phyloP scores from a whole-genome alignment of 92 coral and sea anemone species.

The Epizoanthus rinbou region DNA sequence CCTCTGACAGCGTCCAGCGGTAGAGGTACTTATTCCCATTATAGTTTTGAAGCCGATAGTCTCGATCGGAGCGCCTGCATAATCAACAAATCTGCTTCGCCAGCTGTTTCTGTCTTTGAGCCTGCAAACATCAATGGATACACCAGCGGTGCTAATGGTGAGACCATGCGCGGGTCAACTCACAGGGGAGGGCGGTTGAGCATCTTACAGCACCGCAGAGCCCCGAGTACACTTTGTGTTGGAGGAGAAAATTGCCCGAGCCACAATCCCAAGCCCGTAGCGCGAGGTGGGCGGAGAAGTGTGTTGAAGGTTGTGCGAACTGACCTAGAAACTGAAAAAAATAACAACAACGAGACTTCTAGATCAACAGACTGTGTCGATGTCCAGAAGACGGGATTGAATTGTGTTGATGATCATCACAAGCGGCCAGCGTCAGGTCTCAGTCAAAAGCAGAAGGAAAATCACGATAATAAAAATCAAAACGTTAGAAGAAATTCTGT shows the following conservation, averaged over 20 bases:
- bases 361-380: too few relatives aligned
- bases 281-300: not conserved
- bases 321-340: too few relatives aligned
- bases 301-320: too few relatives aligned
- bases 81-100: not conserved
- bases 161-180: conserved; percentile 10
- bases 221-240: conserved; percentile 39
- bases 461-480: not conserved
- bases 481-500: conserved; percentile 8
- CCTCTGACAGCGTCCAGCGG: conserved; percentile 52
- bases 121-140: conserved; percentile 2
- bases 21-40: conserved; percentile 50
- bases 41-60: conserved; percentile 50
- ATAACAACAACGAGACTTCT: too few relatives aligned
- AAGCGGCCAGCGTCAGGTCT: not conserved
- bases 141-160: not conserved
- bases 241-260: conserved; percentile 15
- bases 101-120: not conserved
- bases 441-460: not conserved
- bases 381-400: too few relatives aligned
- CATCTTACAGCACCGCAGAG: conserved; percentile 43
- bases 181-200: conserved; percentile 52
- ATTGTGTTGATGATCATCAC: too few relatives aligned
- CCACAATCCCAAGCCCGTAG: not conserved
- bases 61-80: conserved; percentile 19